These are phyloP conservation scores for Chrysolina haemoptera DNA, from an alignment of 2,888 invertebrate genomes.

Conservation along the genomic window DNA sequence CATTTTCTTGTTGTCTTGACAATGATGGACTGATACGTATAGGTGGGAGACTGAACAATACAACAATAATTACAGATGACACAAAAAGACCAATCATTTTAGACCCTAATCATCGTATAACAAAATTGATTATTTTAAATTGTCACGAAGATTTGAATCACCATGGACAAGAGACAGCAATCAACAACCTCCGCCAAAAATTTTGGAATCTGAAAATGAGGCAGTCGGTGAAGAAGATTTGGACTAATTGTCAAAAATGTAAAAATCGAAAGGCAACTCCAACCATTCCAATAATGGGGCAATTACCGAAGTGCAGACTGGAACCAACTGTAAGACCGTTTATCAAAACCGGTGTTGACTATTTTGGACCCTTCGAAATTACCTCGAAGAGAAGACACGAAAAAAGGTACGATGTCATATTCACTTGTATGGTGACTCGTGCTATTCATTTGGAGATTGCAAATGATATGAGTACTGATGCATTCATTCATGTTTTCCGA, in stretches of 20 bases:
- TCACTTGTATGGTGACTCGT: slow-evolving; percentile 6
- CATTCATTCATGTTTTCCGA: not conserved
- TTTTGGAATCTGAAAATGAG: not conserved
- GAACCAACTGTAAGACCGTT: not conserved
- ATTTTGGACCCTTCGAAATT: not conserved
- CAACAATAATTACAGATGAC: not conserved
- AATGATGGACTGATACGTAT: not conserved
- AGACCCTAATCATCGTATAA: not conserved
- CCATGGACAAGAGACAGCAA: not conserved
- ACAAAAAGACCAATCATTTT: not conserved
- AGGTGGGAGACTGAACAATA: not conserved
- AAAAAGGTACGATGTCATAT: slow-evolving; percentile 10
- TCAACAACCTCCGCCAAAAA: not conserved
- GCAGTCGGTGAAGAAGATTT: not conserved
- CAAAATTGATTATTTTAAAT: not conserved
- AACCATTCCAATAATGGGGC: not conserved
- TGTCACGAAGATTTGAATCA: slow-evolving; percentile 16
- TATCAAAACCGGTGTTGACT: not conserved
- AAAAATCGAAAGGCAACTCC: not conserved
- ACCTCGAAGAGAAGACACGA: not conserved
- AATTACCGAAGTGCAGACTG: not conserved
- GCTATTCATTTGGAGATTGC: not conserved
- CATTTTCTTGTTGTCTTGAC: not conserved
- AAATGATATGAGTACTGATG: not conserved
- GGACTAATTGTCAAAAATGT: not conserved